A percentile compares a stretch with the other conserved stretches of the same genome.
These are phyloP conservation scores for Malthinus flaveolus DNA, from an alignment of 2,888 invertebrate species.

Conservation along the genomic window DNA sequence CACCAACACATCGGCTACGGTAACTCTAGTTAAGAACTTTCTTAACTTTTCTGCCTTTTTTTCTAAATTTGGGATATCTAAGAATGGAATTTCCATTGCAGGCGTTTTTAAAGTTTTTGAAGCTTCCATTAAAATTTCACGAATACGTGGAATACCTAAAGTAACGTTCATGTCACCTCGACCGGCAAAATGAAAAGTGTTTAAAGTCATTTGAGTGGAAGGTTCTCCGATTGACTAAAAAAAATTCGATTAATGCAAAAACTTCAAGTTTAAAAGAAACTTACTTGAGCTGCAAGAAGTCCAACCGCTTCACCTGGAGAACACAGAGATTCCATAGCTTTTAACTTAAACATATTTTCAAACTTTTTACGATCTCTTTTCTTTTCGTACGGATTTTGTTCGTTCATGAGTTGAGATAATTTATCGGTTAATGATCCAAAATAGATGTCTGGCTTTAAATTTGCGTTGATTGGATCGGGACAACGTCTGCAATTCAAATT, in stretches of 20 bases:
- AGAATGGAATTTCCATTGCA: conserved; percentile 91
- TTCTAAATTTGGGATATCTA: conserved; percentile 55
- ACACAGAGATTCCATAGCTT: conserved; percentile 76
- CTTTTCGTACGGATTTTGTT: conserved; percentile 53
- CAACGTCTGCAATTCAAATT: conserved; percentile 52
- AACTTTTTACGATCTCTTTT: conserved; percentile 54
- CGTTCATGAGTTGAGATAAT: conserved; percentile 68
- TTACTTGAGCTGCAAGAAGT: conserved; percentile 85
- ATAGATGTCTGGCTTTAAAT: conserved; percentile 72
- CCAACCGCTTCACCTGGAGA: conserved; percentile 97
- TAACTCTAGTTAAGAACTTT: conserved; percentile 75
- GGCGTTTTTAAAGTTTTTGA: conserved; percentile 94
- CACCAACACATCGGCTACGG: conserved; percentile 78
- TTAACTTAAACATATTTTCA: conserved; percentile 72
- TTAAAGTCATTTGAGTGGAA: conserved; percentile 99
- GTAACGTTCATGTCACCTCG: conserved; percentile 99
- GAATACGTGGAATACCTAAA: conserved; percentile 94
- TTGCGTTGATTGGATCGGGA: conserved; percentile 76
- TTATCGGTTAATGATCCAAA: conserved; percentile 87
- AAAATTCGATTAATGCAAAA: neutral
- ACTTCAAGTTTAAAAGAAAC: neutral
- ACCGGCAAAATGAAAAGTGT: conserved; percentile 99
- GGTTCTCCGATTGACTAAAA: conserved; percentile 91
- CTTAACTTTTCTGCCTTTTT: conserved; percentile 69
- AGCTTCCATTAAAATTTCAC: conserved; percentile 97